Evolutionary conservation across 2,888 invertebrate species (phyloP).

Genomic region (Strigamia maritima): DNA sequence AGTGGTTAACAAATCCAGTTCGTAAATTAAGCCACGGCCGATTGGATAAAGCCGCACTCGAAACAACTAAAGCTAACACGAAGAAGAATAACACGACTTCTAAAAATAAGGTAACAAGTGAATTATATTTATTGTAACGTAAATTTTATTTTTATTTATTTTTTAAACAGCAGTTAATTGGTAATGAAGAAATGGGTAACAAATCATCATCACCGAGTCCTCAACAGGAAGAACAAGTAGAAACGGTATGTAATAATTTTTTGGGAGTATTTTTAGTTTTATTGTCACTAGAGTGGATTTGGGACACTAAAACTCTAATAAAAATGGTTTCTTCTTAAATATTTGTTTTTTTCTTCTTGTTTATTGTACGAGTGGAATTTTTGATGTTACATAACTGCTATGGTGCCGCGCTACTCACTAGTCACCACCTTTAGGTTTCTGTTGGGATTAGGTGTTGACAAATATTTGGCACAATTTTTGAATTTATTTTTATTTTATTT

Average conservation of each 20-base stretch:
- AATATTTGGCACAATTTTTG: neutral
- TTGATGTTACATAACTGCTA: constrained; percentile 43
- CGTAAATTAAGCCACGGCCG: constrained; percentile 79
- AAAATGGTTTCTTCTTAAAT: neutral
- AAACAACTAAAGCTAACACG: constrained; percentile 42
- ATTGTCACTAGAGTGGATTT: neutral
- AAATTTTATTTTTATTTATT: neutral
- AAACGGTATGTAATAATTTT: constrained; percentile 17
- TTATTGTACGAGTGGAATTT: neutral
- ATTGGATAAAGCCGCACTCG: constrained; percentile 44
- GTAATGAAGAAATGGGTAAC: constrained; percentile 58
- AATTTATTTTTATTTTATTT: neutral
- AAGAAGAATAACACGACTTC: constrained; percentile 42
- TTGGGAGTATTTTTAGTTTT: neutral
- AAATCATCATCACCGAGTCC: constrained; percentile 51
- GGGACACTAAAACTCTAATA: neutral
- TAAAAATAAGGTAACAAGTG: constrained; percentile 41
- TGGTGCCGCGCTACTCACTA: constrained; percentile 48
- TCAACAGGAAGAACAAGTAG: constrained; percentile 32
- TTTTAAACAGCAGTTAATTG: constrained; percentile 51
- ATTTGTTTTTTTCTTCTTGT: constrained; percentile 5
- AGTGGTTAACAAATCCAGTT: constrained; percentile 84
- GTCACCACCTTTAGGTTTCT: constrained; percentile 43
- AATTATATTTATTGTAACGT: neutral
- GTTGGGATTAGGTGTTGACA: neutral